Evolutionary conservation across 2,888 invertebrate species (phyloP).

Genomic region (Dione juno): DNA sequence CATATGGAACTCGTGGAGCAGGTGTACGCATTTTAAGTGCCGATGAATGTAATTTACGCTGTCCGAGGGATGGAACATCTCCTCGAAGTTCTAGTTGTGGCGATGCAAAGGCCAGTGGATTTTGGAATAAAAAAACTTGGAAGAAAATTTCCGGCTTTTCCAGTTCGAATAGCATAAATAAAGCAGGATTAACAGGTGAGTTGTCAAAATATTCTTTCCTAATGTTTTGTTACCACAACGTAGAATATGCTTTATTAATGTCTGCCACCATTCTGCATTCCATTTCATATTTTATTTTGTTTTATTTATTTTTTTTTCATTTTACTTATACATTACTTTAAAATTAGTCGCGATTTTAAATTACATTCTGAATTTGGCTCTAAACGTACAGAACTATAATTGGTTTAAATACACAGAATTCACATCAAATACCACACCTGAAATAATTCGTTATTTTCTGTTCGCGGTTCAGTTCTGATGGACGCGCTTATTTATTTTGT

Average conservation of each 20-base stretch:
- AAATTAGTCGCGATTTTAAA: slow-evolving; percentile 25
- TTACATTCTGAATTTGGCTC: slow-evolving; percentile 72
- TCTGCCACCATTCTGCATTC: slow-evolving; percentile 25
- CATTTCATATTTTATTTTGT: slow-evolving; percentile 19
- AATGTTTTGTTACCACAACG: slow-evolving; percentile 17
- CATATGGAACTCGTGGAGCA: slow-evolving; percentile 80
- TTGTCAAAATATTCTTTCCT: slow-evolving; percentile 45
- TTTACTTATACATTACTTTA: not conserved
- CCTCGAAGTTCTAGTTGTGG: slow-evolving; percentile 79
- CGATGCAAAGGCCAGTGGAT: slow-evolving; percentile 81
- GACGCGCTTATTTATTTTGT: slow-evolving; percentile 80
- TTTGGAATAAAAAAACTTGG: slow-evolving; percentile 91
- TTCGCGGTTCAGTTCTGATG: slow-evolving; percentile 80
- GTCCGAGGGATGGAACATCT: slow-evolving; percentile 69
- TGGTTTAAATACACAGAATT: slow-evolving; percentile 51
- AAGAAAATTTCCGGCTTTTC: slow-evolving; percentile 90
- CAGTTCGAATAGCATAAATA: slow-evolving; percentile 87
- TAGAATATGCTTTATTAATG: slow-evolving; percentile 19
- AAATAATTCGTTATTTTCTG: slow-evolving; percentile 60
- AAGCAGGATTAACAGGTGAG: slow-evolving; percentile 87
- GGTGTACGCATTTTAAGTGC: slow-evolving; percentile 77
- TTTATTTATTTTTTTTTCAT: slow-evolving; percentile 31
- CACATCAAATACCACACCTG: slow-evolving; percentile 15
- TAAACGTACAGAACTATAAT: slow-evolving; percentile 45
- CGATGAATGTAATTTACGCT: slow-evolving; percentile 72